Conservation (phyloP, 2,797 vertebrate genomes). For the Caiman crocodilus region DNA sequence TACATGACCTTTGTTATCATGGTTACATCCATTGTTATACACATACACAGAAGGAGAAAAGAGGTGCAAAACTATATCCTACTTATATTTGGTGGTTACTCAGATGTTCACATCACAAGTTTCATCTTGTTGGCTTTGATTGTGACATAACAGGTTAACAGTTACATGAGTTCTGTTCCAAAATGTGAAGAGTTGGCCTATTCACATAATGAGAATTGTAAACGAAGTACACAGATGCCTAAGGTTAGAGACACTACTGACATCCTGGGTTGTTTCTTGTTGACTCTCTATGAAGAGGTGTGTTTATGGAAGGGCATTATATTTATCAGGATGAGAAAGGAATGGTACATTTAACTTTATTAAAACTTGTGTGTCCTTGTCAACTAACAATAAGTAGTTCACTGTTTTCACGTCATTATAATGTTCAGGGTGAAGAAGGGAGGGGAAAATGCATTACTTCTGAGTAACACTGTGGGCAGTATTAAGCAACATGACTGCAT, state of each 20-base stretch:
- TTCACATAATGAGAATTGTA: neutral
- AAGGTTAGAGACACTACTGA: neutral
- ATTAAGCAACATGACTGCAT: neutral
- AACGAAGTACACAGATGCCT: neutral
- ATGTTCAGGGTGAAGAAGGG: accelerated
- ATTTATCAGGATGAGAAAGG: neutral
- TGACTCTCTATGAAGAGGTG: neutral
- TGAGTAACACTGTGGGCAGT: neutral
- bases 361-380: neutral
- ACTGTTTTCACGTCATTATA: neutral
- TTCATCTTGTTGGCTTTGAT: too few species aligned
- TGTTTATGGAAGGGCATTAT: neutral
- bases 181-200: neutral
- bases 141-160: neutral
- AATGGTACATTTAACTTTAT: neutral
- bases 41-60: neutral
- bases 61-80: neutral
- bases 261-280: neutral
- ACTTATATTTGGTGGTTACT: neutral
- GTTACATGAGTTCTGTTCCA: neutral
- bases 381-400: neutral
- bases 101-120: neutral
- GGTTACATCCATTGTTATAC: neutral
- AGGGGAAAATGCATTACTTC: neutral
- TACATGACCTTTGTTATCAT: too few species aligned